Evolutionary conservation across 30 jellyfish, hydroid and myxozoan genomes (phyloP), one percentile per base, ranked within the genome.

Genomic region (Calvadosia cruxmelitensis): DNA sequence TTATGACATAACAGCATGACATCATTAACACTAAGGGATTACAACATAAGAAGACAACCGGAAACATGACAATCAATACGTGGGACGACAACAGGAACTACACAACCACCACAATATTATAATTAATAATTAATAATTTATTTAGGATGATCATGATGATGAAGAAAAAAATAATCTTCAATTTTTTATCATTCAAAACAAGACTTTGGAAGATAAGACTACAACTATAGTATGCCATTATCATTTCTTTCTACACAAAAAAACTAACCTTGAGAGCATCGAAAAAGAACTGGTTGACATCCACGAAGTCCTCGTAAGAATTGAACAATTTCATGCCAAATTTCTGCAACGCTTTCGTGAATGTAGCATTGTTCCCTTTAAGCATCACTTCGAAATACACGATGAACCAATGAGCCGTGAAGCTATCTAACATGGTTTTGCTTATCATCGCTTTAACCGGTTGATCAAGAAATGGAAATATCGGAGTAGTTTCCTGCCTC

Each of bases 381-480:
- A 89, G 32, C 91, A 80, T 76, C 3, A 92, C 93, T 13, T 52
- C 29, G 50, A 81, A 89, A 66, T 89, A 89, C 15, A 81, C 78
- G 32, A 74, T 81, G 82, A 89, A 89, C 95, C 95, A 89, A 49
- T 78, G 89, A 5, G 98, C 83, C 13, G 89, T 82, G 66, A 70
- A 74, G 13, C 77, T 77, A 70, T 81, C 98, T 74, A 89, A 67
- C 95, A 79, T 80, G 3, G 93, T 34, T 66, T 73, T 67, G 3
- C 68, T 42, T 2, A 69, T 80, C 1, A 81, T 70, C 13, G 34
- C 77, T 29, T 66, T 71, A 0, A 66, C 64, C 0, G 91, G 0
- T 62, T 89, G 94, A 65, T 89, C 76, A 25, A 89, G 20, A 3
- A 52, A 49, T 34, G 98, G 98, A 25, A 82, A 80, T 16, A 72